phyloP scores from a whole-genome alignment of 1,140 invertebrate genomes.

The Pseudoatta argentina region DNA sequence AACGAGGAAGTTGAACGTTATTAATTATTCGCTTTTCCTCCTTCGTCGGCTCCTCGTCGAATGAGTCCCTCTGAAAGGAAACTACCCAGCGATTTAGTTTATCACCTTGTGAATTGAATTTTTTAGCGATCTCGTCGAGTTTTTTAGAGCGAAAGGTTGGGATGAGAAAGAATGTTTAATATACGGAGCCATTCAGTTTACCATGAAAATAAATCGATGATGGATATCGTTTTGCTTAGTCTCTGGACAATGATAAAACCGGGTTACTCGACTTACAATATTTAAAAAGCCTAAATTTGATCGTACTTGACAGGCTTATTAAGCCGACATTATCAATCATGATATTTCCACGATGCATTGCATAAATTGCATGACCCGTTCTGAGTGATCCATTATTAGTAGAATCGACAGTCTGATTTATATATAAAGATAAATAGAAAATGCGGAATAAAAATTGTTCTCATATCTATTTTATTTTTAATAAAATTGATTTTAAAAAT shows the following conservation, averaged over 20 bases:
- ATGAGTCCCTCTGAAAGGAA: slow-evolving; percentile 83
- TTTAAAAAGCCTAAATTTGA: slow-evolving; percentile 30
- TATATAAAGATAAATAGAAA: background rate
- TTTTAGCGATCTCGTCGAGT: background rate
- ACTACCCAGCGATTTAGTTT: slow-evolving; percentile 70
- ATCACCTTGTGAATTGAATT: background rate
- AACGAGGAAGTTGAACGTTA: slow-evolving; percentile 45
- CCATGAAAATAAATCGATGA: slow-evolving; percentile 28
- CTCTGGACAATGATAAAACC: background rate
- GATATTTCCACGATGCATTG: background rate
- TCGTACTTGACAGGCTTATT: slow-evolving; percentile 8
- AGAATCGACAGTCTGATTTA: background rate
- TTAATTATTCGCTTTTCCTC: slow-evolving; percentile 38
- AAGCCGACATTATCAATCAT: slow-evolving; percentile 26
- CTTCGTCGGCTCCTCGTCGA: slow-evolving; percentile 75
- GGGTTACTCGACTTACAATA: slow-evolving; percentile 21
- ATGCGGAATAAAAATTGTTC: background rate
- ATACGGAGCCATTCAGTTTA: background rate
- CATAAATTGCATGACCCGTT: background rate
- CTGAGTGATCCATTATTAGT: background rate
- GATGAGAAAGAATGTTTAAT: background rate
- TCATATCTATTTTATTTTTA: background rate
- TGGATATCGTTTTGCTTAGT: background rate
- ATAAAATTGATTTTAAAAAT: background rate
- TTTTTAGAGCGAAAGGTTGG: background rate